Evolutionary conservation across 2,113 vertebrate genomes (phyloP), one percentile per base, ranked within the genome.

Genomic region (Dipodomys ordii): DNA sequence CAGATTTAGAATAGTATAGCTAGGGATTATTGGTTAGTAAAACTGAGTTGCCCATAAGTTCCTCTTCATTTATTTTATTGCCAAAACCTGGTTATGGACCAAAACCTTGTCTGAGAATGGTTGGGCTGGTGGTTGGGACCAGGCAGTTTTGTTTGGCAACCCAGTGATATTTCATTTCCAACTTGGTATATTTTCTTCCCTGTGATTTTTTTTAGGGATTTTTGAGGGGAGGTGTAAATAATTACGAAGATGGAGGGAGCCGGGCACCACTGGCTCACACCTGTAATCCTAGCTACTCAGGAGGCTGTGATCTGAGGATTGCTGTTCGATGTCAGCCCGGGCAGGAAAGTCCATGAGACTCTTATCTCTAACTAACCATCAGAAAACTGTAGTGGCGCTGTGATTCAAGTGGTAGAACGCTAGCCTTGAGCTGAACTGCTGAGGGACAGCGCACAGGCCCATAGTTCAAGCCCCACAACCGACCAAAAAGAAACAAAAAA

Each of bases 1-100:
- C 84, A 8, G 82, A 46, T 90, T 94, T 95, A 86, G 92, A 94
- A 81, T 87, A 79, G 39, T 32, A 78, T 90, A 76, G 13, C 28
- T 93, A 44, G 23, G 85, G 68, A 88, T 84, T 69, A 80, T 76
- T 87, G 79, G 62, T 1, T 83, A 82, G 22, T 57, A 73, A 90
- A 92, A 83, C 15, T 4, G 4, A 27, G 9, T 78, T 87, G 74
- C 39, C 73, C 20, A 46, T 27, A 49, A 35, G 16, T 88, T 86
- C 74, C 30, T 30, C 57, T 73, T 82, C 78, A 57, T 32, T 83
- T 0, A 6, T 92, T 91, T 95, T 73, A 81, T 30, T 69, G 35
- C 23, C 39, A 86, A 93, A 92, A 68, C n/a, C 65, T 83, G 57
- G 6, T 90, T 69, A 46, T 67, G 73, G 93, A 46, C 35, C 65